Base-by-base conservation (phyloP, 2,113 vertebrate genomes). In the Perca flavescens region DNA sequence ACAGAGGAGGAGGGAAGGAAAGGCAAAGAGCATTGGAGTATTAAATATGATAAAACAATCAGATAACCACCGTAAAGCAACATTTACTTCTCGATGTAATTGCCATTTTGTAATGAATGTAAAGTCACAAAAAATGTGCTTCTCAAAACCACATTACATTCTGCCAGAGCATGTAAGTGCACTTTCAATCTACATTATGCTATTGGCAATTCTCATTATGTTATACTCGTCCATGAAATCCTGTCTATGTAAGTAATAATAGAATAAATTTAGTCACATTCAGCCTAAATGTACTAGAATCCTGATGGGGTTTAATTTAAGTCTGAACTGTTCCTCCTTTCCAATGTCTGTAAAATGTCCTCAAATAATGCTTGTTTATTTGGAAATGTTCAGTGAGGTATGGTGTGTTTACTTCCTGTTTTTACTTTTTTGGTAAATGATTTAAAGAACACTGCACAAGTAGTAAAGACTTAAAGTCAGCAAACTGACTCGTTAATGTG, bases 161-260 rank as follows among this genome's bases (percentile, higher is more conserved):
- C 64, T 84, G 28, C 57, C 61, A 40, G 67, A 68, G 69, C 57
- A 74, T 82, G 86, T 64, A 69, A 90, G 77, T 77, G 65, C 54
- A 78, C 40, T 86, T 86, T 76, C 70, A 87, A 65, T 89, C 73
- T 69, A 86, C 89, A 85, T 69, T 77, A 73, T 43, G 82, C 79
- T 82, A 85, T 88, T 88, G 88, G 77, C 74, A 85, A 11, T 83
- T 86, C 67, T 87, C 84, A 76, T 87, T 89, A 87, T 69, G 74
- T 73, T 74, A 54, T 68, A 79, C 57, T 75, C 78, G 14, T 80
- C 52, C 67, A 77, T 62, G 67, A 81, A 78, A 66, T 77, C 56
- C 64, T 82, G 69, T 71, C 63, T 28, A 36, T 80, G 68, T 77
- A 74, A 74, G 82, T 74, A 83, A 69, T 89, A 74, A 65, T 50